phyloP scores from a whole-genome alignment of 2,113 vertebrate genomes.

The Zosterops pallidus region DNA sequence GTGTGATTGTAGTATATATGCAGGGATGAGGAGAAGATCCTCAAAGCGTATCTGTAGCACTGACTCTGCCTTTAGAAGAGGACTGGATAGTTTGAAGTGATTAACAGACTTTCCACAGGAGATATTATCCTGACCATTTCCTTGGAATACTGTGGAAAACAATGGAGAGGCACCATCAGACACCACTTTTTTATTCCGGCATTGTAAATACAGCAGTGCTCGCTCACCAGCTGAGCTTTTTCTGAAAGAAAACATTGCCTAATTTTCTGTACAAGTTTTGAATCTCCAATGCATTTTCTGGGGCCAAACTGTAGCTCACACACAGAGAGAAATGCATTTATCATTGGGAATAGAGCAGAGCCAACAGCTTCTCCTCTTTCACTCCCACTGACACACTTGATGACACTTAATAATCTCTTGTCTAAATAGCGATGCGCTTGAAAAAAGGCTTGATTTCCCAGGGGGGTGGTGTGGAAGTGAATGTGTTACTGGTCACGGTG shows the following conservation, averaged over 20 bases:
- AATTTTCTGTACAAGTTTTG: neutral
- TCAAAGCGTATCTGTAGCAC: neutral
- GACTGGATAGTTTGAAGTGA: neutral
- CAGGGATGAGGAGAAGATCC: neutral
- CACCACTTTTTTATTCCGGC: neutral
- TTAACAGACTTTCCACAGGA: neutral
- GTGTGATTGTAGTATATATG: neutral
- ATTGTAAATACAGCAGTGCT: neutral
- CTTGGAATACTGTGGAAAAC: neutral
- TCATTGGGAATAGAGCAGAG: neutral
- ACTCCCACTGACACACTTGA: neutral
- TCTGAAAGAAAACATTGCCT: neutral
- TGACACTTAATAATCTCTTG: slow-evolving; percentile 10
- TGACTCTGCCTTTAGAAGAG: neutral
- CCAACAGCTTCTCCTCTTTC: neutral
- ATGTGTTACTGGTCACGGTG: accelerated
- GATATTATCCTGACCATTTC: neutral
- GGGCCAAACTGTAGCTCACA: neutral
- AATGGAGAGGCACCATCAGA: neutral
- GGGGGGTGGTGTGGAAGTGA: neutral
- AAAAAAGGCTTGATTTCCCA: neutral
- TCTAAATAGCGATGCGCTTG: neutral
- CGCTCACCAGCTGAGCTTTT: neutral
- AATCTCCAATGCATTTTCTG: neutral
- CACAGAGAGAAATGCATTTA: neutral